Conservation (phyloP, 2,888 invertebrate species). For the Steinernema scapterisci region DNA sequence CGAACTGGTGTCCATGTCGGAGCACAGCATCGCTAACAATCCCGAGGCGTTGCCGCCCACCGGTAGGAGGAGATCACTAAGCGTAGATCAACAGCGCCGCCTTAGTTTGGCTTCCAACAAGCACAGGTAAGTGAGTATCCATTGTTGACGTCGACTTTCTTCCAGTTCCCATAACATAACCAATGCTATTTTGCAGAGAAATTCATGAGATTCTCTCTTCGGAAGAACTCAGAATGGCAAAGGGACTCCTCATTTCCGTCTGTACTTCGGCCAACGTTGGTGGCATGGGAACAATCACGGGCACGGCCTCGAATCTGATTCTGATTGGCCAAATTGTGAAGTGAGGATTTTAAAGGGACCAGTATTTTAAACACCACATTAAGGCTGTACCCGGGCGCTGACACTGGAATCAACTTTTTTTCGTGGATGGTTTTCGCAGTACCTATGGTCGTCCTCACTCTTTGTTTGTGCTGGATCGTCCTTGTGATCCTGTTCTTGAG, state of each 20-base stretch:
- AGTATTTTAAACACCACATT: background rate
- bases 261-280: slow-evolving; percentile 64
- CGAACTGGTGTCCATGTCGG: background rate
- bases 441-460: slow-evolving; percentile 50
- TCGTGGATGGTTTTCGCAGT: slow-evolving; percentile 61
- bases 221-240: slow-evolving; percentile 53
- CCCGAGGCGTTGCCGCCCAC: background rate
- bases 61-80: background rate
- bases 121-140: background rate
- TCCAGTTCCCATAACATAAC: background rate
- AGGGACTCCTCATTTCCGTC: slow-evolving; percentile 60
- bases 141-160: background rate
- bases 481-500: slow-evolving; percentile 44
- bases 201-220: slow-evolving; percentile 46
- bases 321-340: slow-evolving; percentile 57
- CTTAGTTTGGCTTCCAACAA: slow-evolving; percentile 26
- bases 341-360: slow-evolving; percentile 38
- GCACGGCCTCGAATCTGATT: slow-evolving; percentile 62
- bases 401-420: slow-evolving; percentile 58
- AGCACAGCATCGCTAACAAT: background rate
- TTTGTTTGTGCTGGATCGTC: slow-evolving; percentile 50
- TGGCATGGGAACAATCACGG: slow-evolving; percentile 63
- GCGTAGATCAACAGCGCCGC: slow-evolving; percentile 22
- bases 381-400: slow-evolving; percentile 56
- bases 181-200: slow-evolving; percentile 33